These are phyloP conservation scores for Discoglossus pictus DNA, from an alignment of 2,797 vertebrate genomes.

Conservation along the genomic window DNA sequence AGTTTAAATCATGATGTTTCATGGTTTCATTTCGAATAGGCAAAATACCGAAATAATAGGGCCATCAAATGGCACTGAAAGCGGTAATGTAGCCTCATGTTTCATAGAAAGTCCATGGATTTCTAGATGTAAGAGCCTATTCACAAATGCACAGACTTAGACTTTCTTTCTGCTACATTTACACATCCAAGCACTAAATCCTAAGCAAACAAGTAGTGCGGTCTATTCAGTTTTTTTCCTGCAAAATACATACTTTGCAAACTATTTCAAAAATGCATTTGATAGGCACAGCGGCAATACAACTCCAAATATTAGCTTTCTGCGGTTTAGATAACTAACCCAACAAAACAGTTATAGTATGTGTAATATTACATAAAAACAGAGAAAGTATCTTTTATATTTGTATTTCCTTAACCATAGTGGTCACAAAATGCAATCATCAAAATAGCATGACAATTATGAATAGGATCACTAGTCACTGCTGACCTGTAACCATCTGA, in stretches of 20 bases:
- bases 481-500: constrained; percentile 36
- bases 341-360: too few relatives aligned
- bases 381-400: neutral
- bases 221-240: constrained; percentile 27
- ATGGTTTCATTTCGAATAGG: too few relatives aligned
- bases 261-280: constrained; percentile 46
- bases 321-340: too few relatives aligned
- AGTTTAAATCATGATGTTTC: too few relatives aligned
- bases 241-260: constrained; percentile 44
- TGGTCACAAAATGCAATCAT: constrained; percentile 7
- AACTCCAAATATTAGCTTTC: neutral
- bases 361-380: too few relatives aligned
- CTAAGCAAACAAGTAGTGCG: constrained; percentile 39
- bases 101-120: constrained; percentile 18
- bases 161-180: constrained; percentile 31
- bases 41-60: too few relatives aligned
- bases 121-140: constrained; percentile 17
- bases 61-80: too few relatives aligned
- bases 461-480: constrained; percentile 3
- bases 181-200: constrained; percentile 40
- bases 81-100: neutral
- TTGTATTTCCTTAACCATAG: neutral
- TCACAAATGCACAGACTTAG: constrained; percentile 33
- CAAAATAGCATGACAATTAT: neutral
- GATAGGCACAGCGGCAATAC: constrained; percentile 5